These are phyloP conservation scores for Scomber scombrus DNA, from an alignment of 2,113 vertebrate genomes.

Conservation along the genomic window DNA sequence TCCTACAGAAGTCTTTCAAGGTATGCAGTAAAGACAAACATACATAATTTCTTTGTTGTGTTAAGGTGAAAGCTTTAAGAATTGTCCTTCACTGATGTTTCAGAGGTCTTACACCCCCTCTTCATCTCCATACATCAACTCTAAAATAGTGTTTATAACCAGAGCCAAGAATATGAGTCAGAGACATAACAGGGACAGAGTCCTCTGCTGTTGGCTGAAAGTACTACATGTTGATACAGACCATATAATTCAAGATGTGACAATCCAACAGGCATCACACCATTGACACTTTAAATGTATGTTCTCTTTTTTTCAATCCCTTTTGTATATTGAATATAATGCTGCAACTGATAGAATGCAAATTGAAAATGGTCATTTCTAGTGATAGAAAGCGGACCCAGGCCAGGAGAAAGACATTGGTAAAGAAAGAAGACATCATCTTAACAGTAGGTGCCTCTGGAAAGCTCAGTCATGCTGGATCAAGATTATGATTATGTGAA, in stretches of 20 bases:
- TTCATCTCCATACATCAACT: conserved; percentile 25
- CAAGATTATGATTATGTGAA: not conserved
- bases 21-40: not conserved
- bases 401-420: not conserved
- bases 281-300: not conserved
- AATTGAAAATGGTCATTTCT: not conserved
- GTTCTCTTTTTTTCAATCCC: not conserved
- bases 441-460: not conserved
- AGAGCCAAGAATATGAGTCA: conserved; percentile 16
- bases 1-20: not conserved
- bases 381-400: not conserved
- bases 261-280: conserved; percentile 25
- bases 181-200: conserved; percentile 59
- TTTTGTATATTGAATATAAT: not conserved
- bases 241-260: not conserved
- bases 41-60: not conserved
- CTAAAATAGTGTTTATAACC: conserved; percentile 30
- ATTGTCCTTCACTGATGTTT: conserved; percentile 6
- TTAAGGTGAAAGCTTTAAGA: conserved; percentile 5
- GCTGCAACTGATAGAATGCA: not conserved
- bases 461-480: not conserved
- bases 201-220: conserved; percentile 70
- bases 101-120: not conserved
- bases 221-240: conserved; percentile 57
- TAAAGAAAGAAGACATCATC: not conserved